Conservation (phyloP, 2,888 invertebrate species). For the Pardosa pseudoannulata region DNA sequence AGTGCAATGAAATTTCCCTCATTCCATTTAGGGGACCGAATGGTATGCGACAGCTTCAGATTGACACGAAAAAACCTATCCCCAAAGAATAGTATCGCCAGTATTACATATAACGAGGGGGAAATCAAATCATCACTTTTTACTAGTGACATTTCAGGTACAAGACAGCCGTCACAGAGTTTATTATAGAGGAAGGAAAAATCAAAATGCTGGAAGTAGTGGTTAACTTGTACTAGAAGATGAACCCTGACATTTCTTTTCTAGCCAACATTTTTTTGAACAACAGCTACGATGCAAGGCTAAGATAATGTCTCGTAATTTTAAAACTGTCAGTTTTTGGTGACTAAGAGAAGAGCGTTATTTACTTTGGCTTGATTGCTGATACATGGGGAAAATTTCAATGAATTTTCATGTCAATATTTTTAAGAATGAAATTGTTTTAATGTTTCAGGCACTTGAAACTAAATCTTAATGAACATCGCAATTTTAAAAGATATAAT, state of each 20-base stretch:
- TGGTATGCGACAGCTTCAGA: not conserved
- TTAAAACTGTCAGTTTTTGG: constrained; percentile 4
- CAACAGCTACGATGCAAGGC: too few relatives aligned
- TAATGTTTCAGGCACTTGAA: too few relatives aligned
- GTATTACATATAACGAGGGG: not conserved
- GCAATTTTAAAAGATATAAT: too few relatives aligned
- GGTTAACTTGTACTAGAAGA: not conserved
- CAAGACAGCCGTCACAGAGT: not conserved
- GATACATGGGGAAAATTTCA: not conserved
- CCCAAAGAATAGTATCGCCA: not conserved
- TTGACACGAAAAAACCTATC: not conserved
- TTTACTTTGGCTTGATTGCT: not conserved
- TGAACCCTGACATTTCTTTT: not conserved
- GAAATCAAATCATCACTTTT: not conserved
- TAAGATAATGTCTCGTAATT: constrained; percentile 5
- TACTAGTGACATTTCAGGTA: not conserved
- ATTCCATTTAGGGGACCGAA: not conserved
- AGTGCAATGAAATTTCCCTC: too few relatives aligned
- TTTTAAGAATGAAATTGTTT: too few relatives aligned
- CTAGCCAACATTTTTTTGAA: not conserved
- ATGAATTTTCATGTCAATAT: too few relatives aligned
- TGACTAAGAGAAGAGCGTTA: not conserved
- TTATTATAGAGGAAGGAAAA: not conserved
- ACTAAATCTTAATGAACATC: too few relatives aligned
- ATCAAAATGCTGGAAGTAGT: not conserved